These are phyloP conservation scores for Microhierax caerulescens DNA, from an alignment of 2,797 vertebrate genomes.

Conservation along the genomic window DNA sequence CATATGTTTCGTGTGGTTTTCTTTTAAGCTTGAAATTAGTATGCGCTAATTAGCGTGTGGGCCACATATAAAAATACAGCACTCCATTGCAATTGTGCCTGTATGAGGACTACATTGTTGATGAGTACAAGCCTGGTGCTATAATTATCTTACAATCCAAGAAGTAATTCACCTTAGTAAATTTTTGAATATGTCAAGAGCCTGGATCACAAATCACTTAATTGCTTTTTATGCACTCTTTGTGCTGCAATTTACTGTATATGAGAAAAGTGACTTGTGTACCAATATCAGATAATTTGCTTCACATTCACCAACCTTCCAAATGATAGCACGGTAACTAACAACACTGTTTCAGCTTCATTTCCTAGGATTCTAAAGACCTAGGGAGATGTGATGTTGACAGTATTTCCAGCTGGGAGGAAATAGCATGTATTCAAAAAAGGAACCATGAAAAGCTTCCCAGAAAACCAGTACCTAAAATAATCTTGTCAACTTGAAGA, in stretches of 20 bases:
- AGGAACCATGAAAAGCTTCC: background rate
- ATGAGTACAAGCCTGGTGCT: background rate
- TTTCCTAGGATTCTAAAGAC: constrained; percentile 38
- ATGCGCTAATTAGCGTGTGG: constrained; percentile 66
- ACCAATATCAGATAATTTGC: constrained; percentile 5
- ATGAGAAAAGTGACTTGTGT: constrained; percentile 42
- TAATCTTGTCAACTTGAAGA: background rate
- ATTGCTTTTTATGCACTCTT: constrained; percentile 41
- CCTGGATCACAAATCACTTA: constrained; percentile 50
- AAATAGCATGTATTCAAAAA: constrained; percentile 10
- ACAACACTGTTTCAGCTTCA: constrained; percentile 11
- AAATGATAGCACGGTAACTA: constrained; percentile 10
- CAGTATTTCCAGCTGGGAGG: constrained; percentile 17
- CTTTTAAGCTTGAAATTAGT: constrained; percentile 71
- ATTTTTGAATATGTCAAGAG: constrained; percentile 57
- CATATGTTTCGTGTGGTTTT: constrained; percentile 54
- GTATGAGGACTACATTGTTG: constrained; percentile 27
- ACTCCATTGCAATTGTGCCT: constrained; percentile 30
- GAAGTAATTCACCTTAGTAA: constrained; percentile 54
- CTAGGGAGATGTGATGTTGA: constrained; percentile 30
- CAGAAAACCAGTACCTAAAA: constrained; percentile 19
- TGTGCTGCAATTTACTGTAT: constrained; percentile 26
- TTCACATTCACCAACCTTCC: background rate
- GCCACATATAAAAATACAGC: constrained; percentile 59
- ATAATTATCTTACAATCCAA: constrained; percentile 57